Evolutionary conservation across 2,113 vertebrate genomes (phyloP).

Genomic region (Todiramphus saurophagus): DNA sequence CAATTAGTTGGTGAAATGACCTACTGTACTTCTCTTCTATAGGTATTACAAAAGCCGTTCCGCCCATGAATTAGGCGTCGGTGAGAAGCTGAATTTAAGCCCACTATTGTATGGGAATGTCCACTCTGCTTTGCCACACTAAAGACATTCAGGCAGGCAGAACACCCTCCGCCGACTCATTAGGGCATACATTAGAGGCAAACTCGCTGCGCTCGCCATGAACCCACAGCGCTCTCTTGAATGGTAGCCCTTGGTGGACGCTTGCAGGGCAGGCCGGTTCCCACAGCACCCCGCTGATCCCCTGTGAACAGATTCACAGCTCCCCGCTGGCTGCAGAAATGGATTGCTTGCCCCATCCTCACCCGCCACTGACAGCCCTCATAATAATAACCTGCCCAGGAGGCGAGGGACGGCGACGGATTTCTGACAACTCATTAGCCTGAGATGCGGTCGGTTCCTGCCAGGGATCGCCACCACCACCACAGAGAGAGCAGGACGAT

Average conservation of each 20-base stretch:
- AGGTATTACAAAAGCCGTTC: constrained; percentile 48
- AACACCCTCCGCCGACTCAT: constrained; percentile 51
- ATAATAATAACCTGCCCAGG: constrained; percentile 70
- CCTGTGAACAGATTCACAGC: constrained; percentile 65
- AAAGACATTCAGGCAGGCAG: constrained; percentile 54
- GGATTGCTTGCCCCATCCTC: constrained; percentile 66
- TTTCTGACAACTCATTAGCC: constrained; percentile 68
- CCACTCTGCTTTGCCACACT: constrained; percentile 60
- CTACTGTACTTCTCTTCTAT: constrained; percentile 54
- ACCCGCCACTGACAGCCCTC: constrained; percentile 73
- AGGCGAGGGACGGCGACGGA: constrained; percentile 50
- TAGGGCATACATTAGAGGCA: constrained; percentile 61
- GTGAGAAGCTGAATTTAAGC: constrained; percentile 64
- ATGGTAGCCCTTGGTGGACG: constrained; percentile 54
- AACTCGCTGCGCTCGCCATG: constrained; percentile 43
- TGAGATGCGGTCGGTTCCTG: constrained; percentile 28
- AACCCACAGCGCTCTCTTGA: constrained; percentile 47
- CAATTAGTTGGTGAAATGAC: constrained; percentile 30
- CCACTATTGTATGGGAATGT: constrained; percentile 61
- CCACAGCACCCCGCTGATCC: constrained; percentile 73
- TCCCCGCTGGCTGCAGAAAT: constrained; percentile 65
- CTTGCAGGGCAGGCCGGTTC: constrained; percentile 66
- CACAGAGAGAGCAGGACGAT: not conserved
- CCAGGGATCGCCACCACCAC: not conserved
- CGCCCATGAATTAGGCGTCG: constrained; percentile 46